Conservation (phyloP, 1,140 invertebrate species). For the Lutraria rhynchaena region DNA sequence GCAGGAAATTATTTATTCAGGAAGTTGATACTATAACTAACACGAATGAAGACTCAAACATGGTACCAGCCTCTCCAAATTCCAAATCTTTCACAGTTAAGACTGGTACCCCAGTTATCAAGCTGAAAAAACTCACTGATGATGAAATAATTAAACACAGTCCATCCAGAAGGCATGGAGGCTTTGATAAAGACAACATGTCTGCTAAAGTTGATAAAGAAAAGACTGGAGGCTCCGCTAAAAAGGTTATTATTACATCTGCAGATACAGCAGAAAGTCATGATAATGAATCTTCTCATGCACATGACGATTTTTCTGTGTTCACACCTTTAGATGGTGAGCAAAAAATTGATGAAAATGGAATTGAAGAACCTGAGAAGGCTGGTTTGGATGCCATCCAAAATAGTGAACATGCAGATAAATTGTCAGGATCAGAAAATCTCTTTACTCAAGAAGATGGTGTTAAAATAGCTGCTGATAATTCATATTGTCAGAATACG, state of each 20-base stretch:
- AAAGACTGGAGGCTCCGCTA: neutral
- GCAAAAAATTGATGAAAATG: neutral
- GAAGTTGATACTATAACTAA: slow-evolving; percentile 13
- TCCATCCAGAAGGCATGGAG: slow-evolving; percentile 55
- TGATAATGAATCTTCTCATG: slow-evolving; percentile 39
- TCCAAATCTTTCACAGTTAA: slow-evolving; percentile 35
- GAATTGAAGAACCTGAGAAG: neutral
- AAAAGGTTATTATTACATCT: neutral
- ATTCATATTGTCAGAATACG: too few species aligned
- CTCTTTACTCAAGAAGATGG: neutral
- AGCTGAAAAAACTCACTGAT: slow-evolving; percentile 70
- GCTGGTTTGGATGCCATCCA: neutral
- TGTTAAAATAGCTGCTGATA: too few species aligned
- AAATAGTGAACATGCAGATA: neutral
- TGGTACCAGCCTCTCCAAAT: slow-evolving; percentile 65
- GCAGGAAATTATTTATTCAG: slow-evolving; percentile 62
- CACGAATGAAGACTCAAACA: slow-evolving; percentile 63
- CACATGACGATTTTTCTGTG: slow-evolving; percentile 71
- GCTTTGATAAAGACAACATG: neutral
- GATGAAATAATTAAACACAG: slow-evolving; percentile 68
- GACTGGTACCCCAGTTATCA: slow-evolving; percentile 71
- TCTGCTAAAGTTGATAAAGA: neutral
- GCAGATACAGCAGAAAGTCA: too few species aligned
- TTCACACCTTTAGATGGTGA: slow-evolving; percentile 60
- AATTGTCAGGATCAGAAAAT: slow-evolving; percentile 7